Base-by-base conservation (phyloP, 2,113 vertebrate species). In the Eonycteris spelaea region DNA sequence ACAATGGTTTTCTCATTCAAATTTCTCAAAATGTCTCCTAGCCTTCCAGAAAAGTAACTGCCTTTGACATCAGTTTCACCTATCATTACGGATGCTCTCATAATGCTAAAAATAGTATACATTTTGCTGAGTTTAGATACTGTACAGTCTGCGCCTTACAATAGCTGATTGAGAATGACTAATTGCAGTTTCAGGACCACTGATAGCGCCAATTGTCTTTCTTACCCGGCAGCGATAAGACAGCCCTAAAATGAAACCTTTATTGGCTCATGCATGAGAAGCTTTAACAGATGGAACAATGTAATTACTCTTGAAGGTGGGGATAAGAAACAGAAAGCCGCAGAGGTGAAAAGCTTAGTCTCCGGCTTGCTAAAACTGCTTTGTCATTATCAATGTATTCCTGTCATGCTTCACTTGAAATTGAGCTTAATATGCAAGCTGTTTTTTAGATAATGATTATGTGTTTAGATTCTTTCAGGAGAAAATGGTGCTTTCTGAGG, bases 121-220 rank as follows among this genome's bases (percentile, higher is more conserved):
- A 0, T 57, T 78, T 48, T 84, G 33, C 26, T 68, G 82, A 84
- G 14, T 74, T 78, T 87, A 35, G 53, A 24, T 94, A 3, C 45
- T 35, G 53, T 14, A 38, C 33, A 15, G 77, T 16, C 55, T 45
- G n/a, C 85, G 82, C 68, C 70, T 87, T 59, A 30, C 45, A 14
- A 61, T 71, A 74, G 82, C 67, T n/a, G 61, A 68, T 51, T 9
- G 59, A 71, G 86, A 86, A 59, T 77, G 94, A 96, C 96, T 93
- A 96, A 96, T 97, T 86, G 68, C 53, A 87, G 67, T 97, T 98
- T 97, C 97, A 98, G 98, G 95, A 97, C 95, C 95, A 96, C 97
- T 97, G 95, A 96, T 96, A 98, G 94, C 94, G 91, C 95, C 95
- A 57, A 4, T 91, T 88, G 95, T 94, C 78, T 95, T 85, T 96